These are phyloP conservation scores for Eremophila alpestris DNA, from an alignment of 2,797 vertebrate genomes.

Conservation along the genomic window DNA sequence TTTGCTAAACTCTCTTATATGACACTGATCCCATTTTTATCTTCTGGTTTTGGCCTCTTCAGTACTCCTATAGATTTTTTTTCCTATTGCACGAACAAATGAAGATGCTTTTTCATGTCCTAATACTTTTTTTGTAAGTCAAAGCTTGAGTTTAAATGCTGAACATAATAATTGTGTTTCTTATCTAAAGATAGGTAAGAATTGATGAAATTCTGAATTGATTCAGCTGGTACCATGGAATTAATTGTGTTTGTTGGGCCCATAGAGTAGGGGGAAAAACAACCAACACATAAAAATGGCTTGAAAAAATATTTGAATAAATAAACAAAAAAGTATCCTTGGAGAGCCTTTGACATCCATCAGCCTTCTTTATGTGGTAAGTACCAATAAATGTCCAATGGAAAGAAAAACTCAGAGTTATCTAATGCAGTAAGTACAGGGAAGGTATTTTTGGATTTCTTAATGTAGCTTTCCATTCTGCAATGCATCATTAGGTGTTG, in stretches of 20 bases:
- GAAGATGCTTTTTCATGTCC: neutral
- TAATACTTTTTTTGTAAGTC: neutral
- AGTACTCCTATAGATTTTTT: neutral
- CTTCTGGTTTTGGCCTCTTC: neutral
- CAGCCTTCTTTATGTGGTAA: slow-evolving; percentile 30
- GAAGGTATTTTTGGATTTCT: slow-evolving; percentile 67
- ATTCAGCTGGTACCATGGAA: neutral
- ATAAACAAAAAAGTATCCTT: slow-evolving; percentile 14
- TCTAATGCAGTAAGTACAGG: slow-evolving; percentile 16
- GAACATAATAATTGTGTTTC: neutral
- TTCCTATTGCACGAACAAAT: neutral
- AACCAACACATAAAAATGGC: neutral
- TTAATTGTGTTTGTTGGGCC: neutral
- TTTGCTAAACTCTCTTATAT: neutral
- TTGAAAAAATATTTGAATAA: neutral
- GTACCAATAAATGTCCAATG: slow-evolving; percentile 14
- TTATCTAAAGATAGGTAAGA: neutral
- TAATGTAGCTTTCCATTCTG: slow-evolving; percentile 52
- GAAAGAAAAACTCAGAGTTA: slow-evolving; percentile 47
- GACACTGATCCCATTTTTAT: neutral
- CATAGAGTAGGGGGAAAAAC: neutral
- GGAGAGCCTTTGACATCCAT: slow-evolving; percentile 28
- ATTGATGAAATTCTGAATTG: neutral
- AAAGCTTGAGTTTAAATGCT: neutral
- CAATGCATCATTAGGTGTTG: slow-evolving; percentile 72